Evolutionary conservation across 2,797 vertebrate species (phyloP).

Genomic region (Acipenser transmontanus): DNA sequence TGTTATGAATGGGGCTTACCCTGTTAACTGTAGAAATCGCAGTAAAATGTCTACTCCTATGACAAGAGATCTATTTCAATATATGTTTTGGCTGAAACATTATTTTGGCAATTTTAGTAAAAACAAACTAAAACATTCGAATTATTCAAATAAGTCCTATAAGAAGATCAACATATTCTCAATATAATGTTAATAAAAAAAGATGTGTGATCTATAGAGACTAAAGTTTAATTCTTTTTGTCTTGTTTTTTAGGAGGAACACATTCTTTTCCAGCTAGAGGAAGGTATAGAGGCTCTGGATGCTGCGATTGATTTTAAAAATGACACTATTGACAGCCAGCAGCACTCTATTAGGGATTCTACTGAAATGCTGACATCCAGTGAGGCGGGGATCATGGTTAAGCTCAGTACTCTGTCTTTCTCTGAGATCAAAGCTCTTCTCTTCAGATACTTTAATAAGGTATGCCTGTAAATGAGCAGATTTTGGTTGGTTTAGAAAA

Average conservation of each 20-base stretch:
- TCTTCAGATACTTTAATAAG: constrained; percentile 85
- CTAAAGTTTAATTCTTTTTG: not conserved
- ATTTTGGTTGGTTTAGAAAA: not conserved
- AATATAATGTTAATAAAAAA: too few relatives aligned
- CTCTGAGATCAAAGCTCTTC: constrained; percentile 63
- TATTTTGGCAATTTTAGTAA: too few relatives aligned
- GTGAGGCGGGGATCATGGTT: constrained; percentile 58
- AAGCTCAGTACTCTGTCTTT: constrained; percentile 65
- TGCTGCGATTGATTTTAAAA: constrained; percentile 78
- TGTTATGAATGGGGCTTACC: too few relatives aligned
- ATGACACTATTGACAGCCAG: constrained; percentile 62
- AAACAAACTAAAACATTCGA: too few relatives aligned
- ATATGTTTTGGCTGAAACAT: too few relatives aligned
- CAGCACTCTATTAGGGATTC: constrained; percentile 54
- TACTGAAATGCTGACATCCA: constrained; percentile 49
- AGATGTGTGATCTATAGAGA: too few relatives aligned
- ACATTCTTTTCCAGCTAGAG: constrained; percentile 72
- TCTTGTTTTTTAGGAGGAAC: constrained; percentile 65
- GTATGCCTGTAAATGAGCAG: constrained; percentile 28
- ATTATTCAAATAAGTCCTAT: too few relatives aligned
- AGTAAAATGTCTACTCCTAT: too few relatives aligned
- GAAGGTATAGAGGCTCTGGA: constrained; percentile 81
- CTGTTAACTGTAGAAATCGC: too few relatives aligned
- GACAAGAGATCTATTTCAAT: too few relatives aligned
- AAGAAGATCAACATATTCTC: too few relatives aligned